Evolutionary conservation across 2,888 invertebrate genomes (phyloP).

Genomic region (Drosophila anceps): DNA sequence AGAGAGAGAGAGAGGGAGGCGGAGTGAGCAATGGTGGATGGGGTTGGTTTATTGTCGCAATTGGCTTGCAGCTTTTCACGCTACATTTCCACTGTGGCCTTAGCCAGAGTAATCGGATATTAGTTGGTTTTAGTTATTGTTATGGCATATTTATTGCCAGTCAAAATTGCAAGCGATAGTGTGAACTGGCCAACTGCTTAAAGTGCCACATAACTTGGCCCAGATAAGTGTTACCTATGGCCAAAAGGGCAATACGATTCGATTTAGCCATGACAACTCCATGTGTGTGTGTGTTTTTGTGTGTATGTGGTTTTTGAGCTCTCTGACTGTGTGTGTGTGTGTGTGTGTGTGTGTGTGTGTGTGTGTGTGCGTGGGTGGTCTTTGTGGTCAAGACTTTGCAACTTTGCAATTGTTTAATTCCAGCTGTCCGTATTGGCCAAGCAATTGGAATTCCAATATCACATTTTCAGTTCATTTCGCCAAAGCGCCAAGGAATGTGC

Average conservation of each 20-base stretch:
- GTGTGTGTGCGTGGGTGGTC: slow-evolving; percentile 38
- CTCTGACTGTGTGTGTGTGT: slow-evolving; percentile 14
- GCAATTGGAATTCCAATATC: slow-evolving; percentile 62
- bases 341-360: slow-evolving; percentile 10
- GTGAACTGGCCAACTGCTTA: slow-evolving; percentile 46
- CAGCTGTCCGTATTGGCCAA: slow-evolving; percentile 46
- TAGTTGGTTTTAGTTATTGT: slow-evolving; percentile 74
- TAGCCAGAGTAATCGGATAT: slow-evolving; percentile 72
- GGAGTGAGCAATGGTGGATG: neutral
- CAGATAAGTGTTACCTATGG: slow-evolving; percentile 59
- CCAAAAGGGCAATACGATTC: slow-evolving; percentile 6
- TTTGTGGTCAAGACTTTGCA: slow-evolving; percentile 64
- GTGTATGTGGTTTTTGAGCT: slow-evolving; percentile 38
- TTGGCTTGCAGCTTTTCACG: slow-evolving; percentile 69
- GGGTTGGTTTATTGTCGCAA: slow-evolving; percentile 30
- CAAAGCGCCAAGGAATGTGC: slow-evolving; percentile 44
- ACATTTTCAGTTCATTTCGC: slow-evolving; percentile 54
- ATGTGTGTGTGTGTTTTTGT: neutral
- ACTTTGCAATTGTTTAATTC: slow-evolving; percentile 64
- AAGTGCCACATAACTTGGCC: slow-evolving; percentile 55
- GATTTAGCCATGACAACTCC: neutral
- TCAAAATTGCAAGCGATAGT: slow-evolving; percentile 61
- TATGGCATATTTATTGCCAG: slow-evolving; percentile 76
- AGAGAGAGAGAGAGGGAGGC: neutral
- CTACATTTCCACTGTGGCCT: slow-evolving; percentile 61